Conservation (phyloP, 2,888 invertebrate genomes). For the Leptarthrus brevirostris region DNA sequence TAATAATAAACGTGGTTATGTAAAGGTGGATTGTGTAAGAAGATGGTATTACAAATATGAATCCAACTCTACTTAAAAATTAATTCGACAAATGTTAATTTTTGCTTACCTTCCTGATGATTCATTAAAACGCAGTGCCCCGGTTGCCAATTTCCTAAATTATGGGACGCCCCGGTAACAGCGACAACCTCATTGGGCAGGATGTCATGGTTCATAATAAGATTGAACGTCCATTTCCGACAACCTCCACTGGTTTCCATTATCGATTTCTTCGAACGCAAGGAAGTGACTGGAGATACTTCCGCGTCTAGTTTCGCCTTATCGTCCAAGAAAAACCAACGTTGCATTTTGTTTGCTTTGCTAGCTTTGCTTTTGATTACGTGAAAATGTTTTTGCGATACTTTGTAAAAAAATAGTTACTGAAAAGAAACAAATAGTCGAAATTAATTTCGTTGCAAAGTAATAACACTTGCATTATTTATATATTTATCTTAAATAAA, state of each 20-base stretch:
- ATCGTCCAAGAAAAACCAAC: slow-evolving; percentile 75
- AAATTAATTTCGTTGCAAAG: too few species aligned
- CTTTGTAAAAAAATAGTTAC: slow-evolving; percentile 23
- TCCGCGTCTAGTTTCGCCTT: slow-evolving; percentile 63
- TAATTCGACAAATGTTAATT: slow-evolving; percentile 32
- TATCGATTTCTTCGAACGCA: slow-evolving; percentile 33
- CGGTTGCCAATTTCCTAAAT: slow-evolving; percentile 79
- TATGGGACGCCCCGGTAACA: slow-evolving; percentile 75
- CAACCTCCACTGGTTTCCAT: slow-evolving; percentile 54
- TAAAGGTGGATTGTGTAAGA: too few species aligned
- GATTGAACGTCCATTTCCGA: slow-evolving; percentile 69
- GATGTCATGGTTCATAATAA: slow-evolving; percentile 68
- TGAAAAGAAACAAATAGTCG: background rate
- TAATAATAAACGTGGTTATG: too few species aligned
- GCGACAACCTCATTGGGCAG: slow-evolving; percentile 75
- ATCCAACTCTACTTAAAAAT: too few species aligned
- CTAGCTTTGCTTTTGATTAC: slow-evolving; percentile 17
- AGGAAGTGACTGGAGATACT: slow-evolving; percentile 41
- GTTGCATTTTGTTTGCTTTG: slow-evolving; percentile 69
- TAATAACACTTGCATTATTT: too few species aligned
- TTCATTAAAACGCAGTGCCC: slow-evolving; percentile 71
- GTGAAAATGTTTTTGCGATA: slow-evolving; percentile 19
- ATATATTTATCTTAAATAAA: too few species aligned
- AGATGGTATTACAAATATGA: too few species aligned
- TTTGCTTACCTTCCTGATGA: slow-evolving; percentile 65